Base-by-base conservation (phyloP, 2,888 invertebrate genomes). In the Eustalomyia histrio region DNA sequence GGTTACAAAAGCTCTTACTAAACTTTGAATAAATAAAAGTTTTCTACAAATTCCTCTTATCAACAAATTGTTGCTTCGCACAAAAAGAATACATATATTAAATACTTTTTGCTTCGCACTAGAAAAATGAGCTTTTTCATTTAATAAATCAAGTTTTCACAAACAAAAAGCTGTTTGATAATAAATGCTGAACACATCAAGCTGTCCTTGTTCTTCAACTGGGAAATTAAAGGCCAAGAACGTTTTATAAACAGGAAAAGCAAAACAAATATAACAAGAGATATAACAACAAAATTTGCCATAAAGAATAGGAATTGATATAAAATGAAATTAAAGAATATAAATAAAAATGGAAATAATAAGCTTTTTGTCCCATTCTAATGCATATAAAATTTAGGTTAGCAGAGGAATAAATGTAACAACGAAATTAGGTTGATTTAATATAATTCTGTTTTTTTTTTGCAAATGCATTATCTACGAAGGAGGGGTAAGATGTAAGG, bases 181-280 rank as follows among this genome's bases (percentile, higher is more conserved):
- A 39, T 14, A 57, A 57, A 57, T 29, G 29, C 10, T 9, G 14
- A n/a, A 63, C 17, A 73, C 18, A 53, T 57, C 60, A 74, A 87
- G 88, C 90, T 86, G 90, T 89, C 89, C 89, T 89, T 89, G 89
- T 89, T 88, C 89, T 88, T 89, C 89, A 89, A 89, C 87, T 86
- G 86, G 83, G 80, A 84, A 87, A 86, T 89, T 81, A 87, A 88
- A 87, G 89, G 89, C 90, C 89, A 89, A 90, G 90, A 88, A 84
- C 85, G 67, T 74, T 78, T 80, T 68, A 63, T 63, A 71, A 81
- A 81, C 61, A 61, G 1, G 12, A 58, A 68, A 53, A 71, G 52
- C 17, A 33, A 8, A 64, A 50, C 57, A 57, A 57, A 57, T 29
- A 64, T 47, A 76, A 79, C 74, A 61, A 74, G 35, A 67, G 24